Evolutionary conservation across 2,888 invertebrate genomes (phyloP).

Genomic region (Himalopsyche tibetana): DNA sequence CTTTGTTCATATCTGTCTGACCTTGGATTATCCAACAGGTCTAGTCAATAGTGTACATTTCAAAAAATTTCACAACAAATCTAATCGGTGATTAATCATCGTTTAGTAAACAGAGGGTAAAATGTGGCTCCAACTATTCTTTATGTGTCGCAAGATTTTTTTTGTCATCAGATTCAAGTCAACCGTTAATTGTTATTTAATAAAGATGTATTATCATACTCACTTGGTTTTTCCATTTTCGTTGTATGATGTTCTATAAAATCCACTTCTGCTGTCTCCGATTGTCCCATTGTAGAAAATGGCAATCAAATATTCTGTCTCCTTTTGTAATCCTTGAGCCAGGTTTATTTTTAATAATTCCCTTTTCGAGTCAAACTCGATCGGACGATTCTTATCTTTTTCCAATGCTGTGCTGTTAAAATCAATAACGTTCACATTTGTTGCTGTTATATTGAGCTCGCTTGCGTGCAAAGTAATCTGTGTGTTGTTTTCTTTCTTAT

Average conservation of each 20-base stretch:
- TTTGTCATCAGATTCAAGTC: too few relatives aligned
- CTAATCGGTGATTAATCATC: too few relatives aligned
- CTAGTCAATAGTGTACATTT: too few relatives aligned
- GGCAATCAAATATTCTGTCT: constrained; percentile 51
- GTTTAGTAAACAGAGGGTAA: too few relatives aligned
- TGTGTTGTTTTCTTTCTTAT: constrained; percentile 68
- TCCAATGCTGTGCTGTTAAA: not conserved
- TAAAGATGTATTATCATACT: not conserved
- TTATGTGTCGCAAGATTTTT: too few relatives aligned
- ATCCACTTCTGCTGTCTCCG: constrained; percentile 76
- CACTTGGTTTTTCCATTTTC: not conserved
- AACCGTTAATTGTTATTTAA: too few relatives aligned
- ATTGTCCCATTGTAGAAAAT: constrained; percentile 49
- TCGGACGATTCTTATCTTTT: not conserved
- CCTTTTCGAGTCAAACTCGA: not conserved
- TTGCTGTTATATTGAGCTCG: constrained; percentile 67
- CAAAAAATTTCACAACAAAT: too few relatives aligned
- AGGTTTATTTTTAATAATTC: constrained; percentile 50
- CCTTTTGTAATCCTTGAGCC: not conserved
- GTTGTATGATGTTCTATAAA: constrained; percentile 79
- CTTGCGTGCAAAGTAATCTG: constrained; percentile 72
- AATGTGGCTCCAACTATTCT: too few relatives aligned
- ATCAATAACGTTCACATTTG: constrained; percentile 32
- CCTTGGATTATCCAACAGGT: too few relatives aligned
- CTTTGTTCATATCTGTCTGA: too few relatives aligned